phyloP scores from a whole-genome alignment of 1,140 invertebrate species.

The Rhopalosiphum padi region DNA sequence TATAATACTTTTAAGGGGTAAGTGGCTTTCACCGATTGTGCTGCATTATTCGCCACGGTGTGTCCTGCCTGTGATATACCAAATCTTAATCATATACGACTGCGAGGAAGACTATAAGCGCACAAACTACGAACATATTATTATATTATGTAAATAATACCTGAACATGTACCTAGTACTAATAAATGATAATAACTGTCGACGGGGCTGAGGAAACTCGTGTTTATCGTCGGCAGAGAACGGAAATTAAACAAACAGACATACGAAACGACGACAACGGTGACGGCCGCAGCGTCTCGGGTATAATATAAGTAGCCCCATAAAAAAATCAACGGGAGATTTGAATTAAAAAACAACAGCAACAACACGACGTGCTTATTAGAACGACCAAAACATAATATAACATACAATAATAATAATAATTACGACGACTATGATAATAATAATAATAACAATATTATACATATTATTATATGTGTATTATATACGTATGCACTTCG shows the following conservation, averaged over 20 bases:
- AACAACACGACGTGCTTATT: neutral
- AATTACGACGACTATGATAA: no score
- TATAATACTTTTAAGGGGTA: neutral
- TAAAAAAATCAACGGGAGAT: neutral
- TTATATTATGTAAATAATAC: neutral
- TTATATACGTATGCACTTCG: neutral
- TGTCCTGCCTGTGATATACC: neutral
- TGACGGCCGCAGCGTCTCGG: neutral
- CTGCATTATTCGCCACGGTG: neutral
- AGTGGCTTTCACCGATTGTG: neutral
- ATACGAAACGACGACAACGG: neutral
- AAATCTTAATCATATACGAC: neutral
- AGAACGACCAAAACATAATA: conserved; percentile 20
- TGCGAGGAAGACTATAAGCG: neutral
- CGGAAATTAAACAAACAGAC: neutral
- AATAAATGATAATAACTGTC: conserved; percentile 17
- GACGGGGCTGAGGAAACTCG: neutral
- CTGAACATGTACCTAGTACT: neutral
- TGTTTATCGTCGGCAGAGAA: neutral
- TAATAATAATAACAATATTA: neutral
- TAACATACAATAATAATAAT: conserved; percentile 8
- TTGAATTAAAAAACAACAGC: neutral
- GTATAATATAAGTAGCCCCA: neutral
- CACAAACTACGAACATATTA: neutral
- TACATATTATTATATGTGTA: neutral